A percentile compares a stretch with the other conserved stretches of the same genome.
Conservation (phyloP, 2,797 vertebrate genomes). For the Gymnothorax javanicus region DNA sequence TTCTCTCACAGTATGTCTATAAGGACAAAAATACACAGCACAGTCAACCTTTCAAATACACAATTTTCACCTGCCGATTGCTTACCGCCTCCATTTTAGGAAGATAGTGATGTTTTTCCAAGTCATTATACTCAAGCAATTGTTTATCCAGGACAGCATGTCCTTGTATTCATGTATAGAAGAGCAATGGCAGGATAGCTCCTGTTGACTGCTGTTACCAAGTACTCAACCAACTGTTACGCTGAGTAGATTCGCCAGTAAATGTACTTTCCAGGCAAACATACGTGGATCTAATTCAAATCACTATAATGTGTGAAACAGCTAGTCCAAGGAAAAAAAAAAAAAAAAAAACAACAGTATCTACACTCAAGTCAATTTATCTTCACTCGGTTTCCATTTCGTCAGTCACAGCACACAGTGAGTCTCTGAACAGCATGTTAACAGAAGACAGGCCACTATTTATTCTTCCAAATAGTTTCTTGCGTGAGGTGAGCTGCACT, state of each 20-base stretch:
- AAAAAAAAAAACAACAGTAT: neutral
- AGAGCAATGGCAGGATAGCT: neutral
- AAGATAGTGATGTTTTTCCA: neutral
- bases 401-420: neutral
- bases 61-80: neutral
- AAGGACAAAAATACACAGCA: neutral
- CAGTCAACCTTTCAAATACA: neutral
- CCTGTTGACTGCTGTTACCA: neutral
- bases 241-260: neutral
- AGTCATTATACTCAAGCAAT: neutral
- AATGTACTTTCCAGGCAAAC: neutral
- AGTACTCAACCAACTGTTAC: neutral
- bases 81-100: neutral
- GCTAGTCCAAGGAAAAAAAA: neutral
- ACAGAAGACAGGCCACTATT: too few relatives aligned
- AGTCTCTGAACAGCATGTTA: too few relatives aligned
- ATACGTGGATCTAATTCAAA: neutral
- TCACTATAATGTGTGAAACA: neutral
- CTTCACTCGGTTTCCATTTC: neutral
- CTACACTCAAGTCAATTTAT: neutral
- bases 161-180: neutral
- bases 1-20: neutral
- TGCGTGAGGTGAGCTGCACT: too few relatives aligned
- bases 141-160: neutral
- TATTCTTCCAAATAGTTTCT: too few relatives aligned